These are phyloP conservation scores for Temnothorax curvispinosus DNA, from an alignment of 1,140 invertebrate species.

Conservation along the genomic window DNA sequence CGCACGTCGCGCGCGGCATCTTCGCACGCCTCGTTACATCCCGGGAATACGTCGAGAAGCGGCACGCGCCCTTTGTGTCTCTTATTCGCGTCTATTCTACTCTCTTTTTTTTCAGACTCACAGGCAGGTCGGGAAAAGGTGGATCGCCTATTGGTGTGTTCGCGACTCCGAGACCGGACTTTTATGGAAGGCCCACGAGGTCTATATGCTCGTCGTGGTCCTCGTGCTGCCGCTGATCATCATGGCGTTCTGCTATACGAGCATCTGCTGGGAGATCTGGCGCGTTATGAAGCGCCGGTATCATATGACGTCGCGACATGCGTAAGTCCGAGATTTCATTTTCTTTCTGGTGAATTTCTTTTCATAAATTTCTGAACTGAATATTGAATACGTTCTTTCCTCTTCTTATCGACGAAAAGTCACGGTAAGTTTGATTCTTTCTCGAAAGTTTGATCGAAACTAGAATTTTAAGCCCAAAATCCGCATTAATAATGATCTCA, in stretches of 20 bases:
- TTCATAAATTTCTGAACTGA: neutral
- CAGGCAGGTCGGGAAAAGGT: slow-evolving; percentile 85
- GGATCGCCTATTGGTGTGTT: slow-evolving; percentile 88
- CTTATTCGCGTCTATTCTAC: neutral
- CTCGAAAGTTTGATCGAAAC: neutral
- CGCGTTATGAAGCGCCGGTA: slow-evolving; percentile 86
- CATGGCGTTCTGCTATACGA: slow-evolving; percentile 89
- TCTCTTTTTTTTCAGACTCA: slow-evolving; percentile 84
- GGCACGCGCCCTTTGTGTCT: no score
- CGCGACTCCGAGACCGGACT: slow-evolving; percentile 85
- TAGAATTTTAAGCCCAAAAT: neutral
- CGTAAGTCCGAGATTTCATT: slow-evolving; percentile 79
- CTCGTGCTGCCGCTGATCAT: slow-evolving; percentile 88
- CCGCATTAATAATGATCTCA: neutral
- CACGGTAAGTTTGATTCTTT: neutral
- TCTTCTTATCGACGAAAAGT: neutral
- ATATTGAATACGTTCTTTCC: neutral
- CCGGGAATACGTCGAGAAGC: neutral
- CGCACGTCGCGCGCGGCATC: no score
- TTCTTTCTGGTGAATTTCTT: neutral
- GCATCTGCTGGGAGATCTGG: slow-evolving; percentile 90
- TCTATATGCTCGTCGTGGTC: slow-evolving; percentile 89
- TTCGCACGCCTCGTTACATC: neutral
- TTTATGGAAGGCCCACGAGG: slow-evolving; percentile 88
- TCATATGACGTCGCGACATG: slow-evolving; percentile 87